Evolutionary conservation across 2,888 invertebrate species (phyloP), one percentile per base, ranked within the genome.

Genomic region (Hirtodrosophila cameraria): DNA sequence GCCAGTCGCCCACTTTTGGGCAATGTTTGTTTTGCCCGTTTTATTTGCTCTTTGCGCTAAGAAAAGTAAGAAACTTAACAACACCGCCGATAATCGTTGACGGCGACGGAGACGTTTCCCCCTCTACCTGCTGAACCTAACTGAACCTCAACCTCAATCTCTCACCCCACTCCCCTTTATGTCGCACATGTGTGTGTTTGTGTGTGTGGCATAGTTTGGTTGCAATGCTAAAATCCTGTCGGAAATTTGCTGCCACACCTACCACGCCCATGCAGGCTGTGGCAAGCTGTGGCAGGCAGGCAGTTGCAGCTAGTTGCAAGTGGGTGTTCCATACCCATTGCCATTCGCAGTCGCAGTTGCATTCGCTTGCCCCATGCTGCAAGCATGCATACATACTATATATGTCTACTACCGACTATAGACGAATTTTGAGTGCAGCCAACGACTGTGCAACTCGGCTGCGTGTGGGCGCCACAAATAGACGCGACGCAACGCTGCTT

Each of bases 401-500:
- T n/a, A n/a, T n/a, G n/a, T n/a, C n/a, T n/a, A n/a, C n/a, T n/a
- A n/a, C n/a, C n/a, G n/a, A n/a, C n/a, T n/a, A n/a, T n/a, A n/a
- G 85, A 81, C 85, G 85, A 81, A 86, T 81, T 81, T 86, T 86
- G 64, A 76, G 57, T 71, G 48, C 63, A 49, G 53, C 48, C 23
- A 54, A 39, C 41, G 33, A 18, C 23, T 27, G 23, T 23, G 33
- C 39, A 13, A 27, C n/a, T n/a, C 58, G 66, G 25, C 73, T 75
- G 83, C 84, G 80, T 80, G 80, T 80, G 80, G 80, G 80, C 86
- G 86, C 86, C 81, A 74, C 52, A 48, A 62, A 53, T 64, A 27
- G 31, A 23, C 23, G 23, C 23, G 23, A 23, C 3, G 2, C 23
- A 8, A 23, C 13, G 23, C 28, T 15, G 57, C 54, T 45, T 64